These are phyloP conservation scores for Halcyon leucocephala DNA, from an alignment of 2,797 vertebrate species.

Conservation along the genomic window DNA sequence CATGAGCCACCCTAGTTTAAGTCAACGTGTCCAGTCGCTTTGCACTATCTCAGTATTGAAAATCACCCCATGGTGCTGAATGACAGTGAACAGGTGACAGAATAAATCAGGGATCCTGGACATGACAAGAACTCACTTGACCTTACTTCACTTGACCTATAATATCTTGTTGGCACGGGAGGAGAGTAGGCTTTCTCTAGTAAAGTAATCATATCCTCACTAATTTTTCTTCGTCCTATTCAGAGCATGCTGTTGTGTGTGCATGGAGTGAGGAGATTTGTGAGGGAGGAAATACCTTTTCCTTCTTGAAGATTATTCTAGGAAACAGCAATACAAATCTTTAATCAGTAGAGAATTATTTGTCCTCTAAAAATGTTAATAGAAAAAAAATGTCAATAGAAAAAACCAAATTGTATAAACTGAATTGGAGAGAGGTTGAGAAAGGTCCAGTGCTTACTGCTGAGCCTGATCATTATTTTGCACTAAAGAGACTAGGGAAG, in stretches of 20 bases:
- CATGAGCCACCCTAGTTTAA: not conserved
- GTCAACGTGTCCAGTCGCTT: not conserved
- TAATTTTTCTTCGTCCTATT: constrained; percentile 37
- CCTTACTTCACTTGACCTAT: constrained; percentile 68
- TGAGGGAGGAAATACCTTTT: constrained; percentile 21
- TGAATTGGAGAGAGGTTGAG: not conserved
- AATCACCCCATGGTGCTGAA: not conserved
- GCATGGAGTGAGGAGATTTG: not conserved
- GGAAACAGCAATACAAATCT: constrained; percentile 46
- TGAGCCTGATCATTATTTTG: not conserved
- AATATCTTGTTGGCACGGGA: not conserved
- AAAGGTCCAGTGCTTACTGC: not conserved
- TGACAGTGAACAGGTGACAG: constrained; percentile 58
- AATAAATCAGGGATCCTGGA: constrained; percentile 56
- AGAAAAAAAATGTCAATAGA: constrained; percentile 14
- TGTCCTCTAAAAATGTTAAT: constrained; percentile 16
- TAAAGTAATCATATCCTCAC: constrained; percentile 62
- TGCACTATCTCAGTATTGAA: constrained; percentile 2
- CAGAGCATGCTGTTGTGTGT: not conserved
- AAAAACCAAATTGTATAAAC: not conserved
- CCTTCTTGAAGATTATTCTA: constrained; percentile 57
- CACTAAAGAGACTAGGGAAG: not conserved
- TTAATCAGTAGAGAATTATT: not conserved
- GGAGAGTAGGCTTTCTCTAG: constrained; percentile 40
- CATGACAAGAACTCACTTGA: constrained; percentile 63